phyloP scores from a whole-genome alignment of 2,888 invertebrate species.

The Colostygia pectinataria region DNA sequence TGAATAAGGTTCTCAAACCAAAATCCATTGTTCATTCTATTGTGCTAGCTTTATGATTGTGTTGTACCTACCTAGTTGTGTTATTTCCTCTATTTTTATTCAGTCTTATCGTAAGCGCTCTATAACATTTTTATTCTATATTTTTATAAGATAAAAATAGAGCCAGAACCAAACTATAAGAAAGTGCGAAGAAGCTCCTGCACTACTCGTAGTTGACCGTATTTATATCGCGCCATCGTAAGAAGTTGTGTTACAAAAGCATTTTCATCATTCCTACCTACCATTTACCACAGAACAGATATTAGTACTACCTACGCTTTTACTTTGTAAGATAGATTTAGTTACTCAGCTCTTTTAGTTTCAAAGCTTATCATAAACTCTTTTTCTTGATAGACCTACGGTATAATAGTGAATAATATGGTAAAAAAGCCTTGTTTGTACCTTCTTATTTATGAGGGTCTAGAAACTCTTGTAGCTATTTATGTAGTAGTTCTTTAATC shows the following conservation, averaged over 20 bases:
- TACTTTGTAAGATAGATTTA: constrained; percentile 5
- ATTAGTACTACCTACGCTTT: constrained; percentile 3
- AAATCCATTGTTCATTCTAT: too few relatives aligned
- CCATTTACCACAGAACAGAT: too few relatives aligned
- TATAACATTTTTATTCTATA: too few relatives aligned
- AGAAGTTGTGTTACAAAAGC: constrained; percentile 17
- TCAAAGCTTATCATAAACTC: constrained; percentile 1
- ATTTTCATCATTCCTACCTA: constrained; percentile 19
- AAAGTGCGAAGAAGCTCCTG: constrained; percentile 2
- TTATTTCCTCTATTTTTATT: too few relatives aligned
- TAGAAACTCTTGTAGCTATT: constrained; percentile 15
- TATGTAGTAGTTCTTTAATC: too few relatives aligned
- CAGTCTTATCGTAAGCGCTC: too few relatives aligned
- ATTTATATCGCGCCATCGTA: constrained; percentile 18
- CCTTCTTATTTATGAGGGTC: constrained; percentile 8
- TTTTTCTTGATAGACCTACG: too few relatives aligned
- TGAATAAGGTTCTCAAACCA: too few relatives aligned
- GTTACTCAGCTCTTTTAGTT: constrained; percentile 10
- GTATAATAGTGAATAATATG: not conserved
- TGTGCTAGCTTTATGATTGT: too few relatives aligned
- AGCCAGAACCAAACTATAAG: constrained; percentile 2
- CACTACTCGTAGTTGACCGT: not conserved
- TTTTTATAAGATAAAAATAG: constrained; percentile 6
- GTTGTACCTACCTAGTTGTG: too few relatives aligned
- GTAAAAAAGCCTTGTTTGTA: constrained; percentile 1